These are phyloP conservation scores for Drosophila recens DNA, from an alignment of 2,888 invertebrate species.

Conservation along the genomic window DNA sequence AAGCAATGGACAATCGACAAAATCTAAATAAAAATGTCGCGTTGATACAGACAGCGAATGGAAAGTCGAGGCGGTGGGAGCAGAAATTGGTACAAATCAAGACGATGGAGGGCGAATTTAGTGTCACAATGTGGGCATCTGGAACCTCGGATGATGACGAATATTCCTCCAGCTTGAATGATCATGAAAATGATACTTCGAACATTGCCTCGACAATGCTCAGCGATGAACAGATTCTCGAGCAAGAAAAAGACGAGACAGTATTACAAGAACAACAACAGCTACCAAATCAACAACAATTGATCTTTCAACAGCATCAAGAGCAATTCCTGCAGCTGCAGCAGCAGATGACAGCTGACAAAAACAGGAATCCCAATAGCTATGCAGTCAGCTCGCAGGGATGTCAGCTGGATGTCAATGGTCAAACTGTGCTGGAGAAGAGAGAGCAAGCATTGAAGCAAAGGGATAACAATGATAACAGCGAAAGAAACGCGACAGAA, in stretches of 20 bases:
- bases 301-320: conserved; percentile 60
- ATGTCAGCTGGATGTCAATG: conserved; percentile 23
- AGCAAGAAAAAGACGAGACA: conserved; percentile 32
- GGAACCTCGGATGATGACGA: conserved; percentile 94
- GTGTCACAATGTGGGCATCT: conserved; percentile 99
- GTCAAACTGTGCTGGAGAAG: conserved; percentile 6
- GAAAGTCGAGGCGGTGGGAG: conserved; percentile 94
- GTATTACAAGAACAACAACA: conserved; percentile 48
- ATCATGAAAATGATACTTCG: conserved; percentile 86
- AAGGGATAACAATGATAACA: conserved; percentile 32
- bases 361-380: conserved; percentile 11
- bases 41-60: conserved; percentile 54
- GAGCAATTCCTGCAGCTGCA: conserved; percentile 51
- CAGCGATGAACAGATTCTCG: conserved; percentile 9
- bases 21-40: conserved; percentile 13
- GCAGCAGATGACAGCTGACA: conserved; percentile 31
- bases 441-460: conserved; percentile 26
- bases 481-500: conserved; percentile 34
- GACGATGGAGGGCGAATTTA: conserved; percentile 98
- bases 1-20: conserved; percentile 4
- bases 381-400: conserved; percentile 15
- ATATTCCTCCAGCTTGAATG: conserved; percentile 91
- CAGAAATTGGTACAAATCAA: conserved; percentile 99
- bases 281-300: conserved; percentile 52
- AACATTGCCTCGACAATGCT: conserved; percentile 1